Percentiles rank a stretch among this genome's conserved stretches.
Evolutionary conservation across 1,140 invertebrate genomes (phyloP).

Genomic region (Oryctes rhinoceros): DNA sequence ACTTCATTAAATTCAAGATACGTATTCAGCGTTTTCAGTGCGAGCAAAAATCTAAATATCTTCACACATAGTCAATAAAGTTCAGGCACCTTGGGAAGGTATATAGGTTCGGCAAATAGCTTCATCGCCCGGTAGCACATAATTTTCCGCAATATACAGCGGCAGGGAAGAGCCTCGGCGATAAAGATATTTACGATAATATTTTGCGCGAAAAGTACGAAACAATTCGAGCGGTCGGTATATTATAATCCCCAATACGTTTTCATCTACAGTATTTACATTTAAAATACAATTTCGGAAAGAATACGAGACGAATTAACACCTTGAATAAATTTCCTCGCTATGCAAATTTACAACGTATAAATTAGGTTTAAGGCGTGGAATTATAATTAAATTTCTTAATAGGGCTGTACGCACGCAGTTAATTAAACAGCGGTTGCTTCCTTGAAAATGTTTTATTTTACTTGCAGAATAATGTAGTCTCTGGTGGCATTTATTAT

Average conservation of each 20-base stretch:
- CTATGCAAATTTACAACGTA: neutral
- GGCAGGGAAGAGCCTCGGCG: neutral
- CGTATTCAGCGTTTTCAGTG: slow-evolving; percentile 2
- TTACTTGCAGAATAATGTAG: neutral
- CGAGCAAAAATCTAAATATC: neutral
- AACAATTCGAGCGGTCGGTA: neutral
- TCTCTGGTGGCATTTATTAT: slow-evolving; percentile 3
- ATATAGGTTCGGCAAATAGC: neutral
- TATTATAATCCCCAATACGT: neutral
- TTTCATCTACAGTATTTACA: neutral
- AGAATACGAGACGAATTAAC: neutral
- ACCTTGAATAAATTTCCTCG: neutral
- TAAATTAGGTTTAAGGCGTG: neutral
- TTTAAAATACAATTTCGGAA: neutral
- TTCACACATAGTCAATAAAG: neutral
- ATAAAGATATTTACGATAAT: neutral
- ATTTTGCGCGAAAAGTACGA: neutral
- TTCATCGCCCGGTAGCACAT: neutral
- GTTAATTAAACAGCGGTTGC: neutral
- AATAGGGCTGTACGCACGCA: slow-evolving; percentile 13
- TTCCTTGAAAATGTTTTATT: slow-evolving; percentile 10
- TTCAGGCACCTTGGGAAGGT: neutral
- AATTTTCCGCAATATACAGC: slow-evolving; percentile 8
- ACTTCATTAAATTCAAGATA: slow-evolving; percentile 22
- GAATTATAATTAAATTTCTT: slow-evolving; percentile 20